Conservation (phyloP, 2,113 vertebrate species). For the Anolis sagrei region DNA sequence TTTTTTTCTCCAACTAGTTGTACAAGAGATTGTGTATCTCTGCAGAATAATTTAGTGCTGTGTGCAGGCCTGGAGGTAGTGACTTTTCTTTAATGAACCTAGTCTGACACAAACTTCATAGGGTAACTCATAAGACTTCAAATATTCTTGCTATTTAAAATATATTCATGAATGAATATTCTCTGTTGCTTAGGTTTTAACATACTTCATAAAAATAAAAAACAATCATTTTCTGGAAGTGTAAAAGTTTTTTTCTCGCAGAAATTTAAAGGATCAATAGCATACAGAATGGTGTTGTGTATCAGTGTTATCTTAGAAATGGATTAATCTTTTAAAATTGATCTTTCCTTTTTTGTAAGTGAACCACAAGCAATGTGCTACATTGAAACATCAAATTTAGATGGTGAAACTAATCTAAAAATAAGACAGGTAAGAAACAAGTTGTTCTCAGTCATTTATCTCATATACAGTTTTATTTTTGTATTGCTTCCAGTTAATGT, state of each 20-base stretch:
- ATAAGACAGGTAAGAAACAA: conserved; percentile 90
- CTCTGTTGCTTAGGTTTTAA: background rate
- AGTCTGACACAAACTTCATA: background rate
- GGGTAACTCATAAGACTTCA: background rate
- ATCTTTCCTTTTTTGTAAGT: conserved; percentile 76
- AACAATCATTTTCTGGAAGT: conserved; percentile 54
- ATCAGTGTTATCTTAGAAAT: background rate
- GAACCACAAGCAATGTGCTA: conserved; percentile 99
- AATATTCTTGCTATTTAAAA: background rate
- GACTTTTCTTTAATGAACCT: background rate
- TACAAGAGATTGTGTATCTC: background rate
- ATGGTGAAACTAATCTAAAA: conserved; percentile 98
- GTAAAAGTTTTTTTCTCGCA: conserved; percentile 38
- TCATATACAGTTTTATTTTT: background rate
- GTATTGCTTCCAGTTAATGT: background rate
- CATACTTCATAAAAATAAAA: background rate
- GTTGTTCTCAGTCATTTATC: conserved; percentile 12
- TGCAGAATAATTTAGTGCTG: background rate
- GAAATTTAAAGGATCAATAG: background rate
- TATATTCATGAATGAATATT: background rate
- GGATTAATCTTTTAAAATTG: conserved; percentile 9
- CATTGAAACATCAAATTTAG: conserved; percentile 98
- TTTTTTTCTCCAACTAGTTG: background rate
- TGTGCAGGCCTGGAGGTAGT: background rate
- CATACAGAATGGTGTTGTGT: background rate